Base-by-base conservation (phyloP, 2,797 vertebrate species). In the Falco novaeseelandiae region DNA sequence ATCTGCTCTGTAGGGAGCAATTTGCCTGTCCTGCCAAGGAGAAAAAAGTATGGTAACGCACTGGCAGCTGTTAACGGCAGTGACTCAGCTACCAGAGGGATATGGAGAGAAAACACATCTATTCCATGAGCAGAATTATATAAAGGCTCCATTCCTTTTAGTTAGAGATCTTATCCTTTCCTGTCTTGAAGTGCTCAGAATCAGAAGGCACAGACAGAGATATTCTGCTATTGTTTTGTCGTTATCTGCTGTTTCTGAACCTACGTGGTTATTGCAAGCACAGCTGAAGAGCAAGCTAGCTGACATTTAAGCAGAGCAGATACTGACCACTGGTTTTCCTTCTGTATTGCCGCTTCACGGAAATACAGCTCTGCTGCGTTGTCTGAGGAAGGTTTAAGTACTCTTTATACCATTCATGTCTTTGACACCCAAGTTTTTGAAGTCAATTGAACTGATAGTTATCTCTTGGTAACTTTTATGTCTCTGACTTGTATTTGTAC, bases 41-140 rank as follows among this genome's bases (percentile, higher is more conserved):
- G 93, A 93, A 95, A 93, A 88, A 96, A 95, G 74, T 77, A 79
- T 78, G 89, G 90, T 83, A 94, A 93, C 19, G 22, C 26, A 25
- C 59, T 95, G 92, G 94, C 97, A 97, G 90, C 88, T 97, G 85
- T 90, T 98, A 96, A 96, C 87, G 36, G 96, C 83, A 46, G 91
- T 30, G 59, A 97, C 86, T 87, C 93, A 90, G 86, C 83, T 96
- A 94, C 81, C 71, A 63, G 86, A 93, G 94, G 88, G 88, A 72
- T 74, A 30, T 6, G n/a, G 87, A 74, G 29, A 89, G 81, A 96
- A 93, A 81, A 61, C 63, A 83, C 59, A 57, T 95, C 70, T 58
- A 82, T 95, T 96, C 58, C 90, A 58, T n/a, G 27, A 90, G 91
- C 71, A 90, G 73, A 90, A 83, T 94, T 88, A 38, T 36, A 65